Conservation (phyloP, 1,140 invertebrate species). For the Macrosteles quadrilineatus region DNA sequence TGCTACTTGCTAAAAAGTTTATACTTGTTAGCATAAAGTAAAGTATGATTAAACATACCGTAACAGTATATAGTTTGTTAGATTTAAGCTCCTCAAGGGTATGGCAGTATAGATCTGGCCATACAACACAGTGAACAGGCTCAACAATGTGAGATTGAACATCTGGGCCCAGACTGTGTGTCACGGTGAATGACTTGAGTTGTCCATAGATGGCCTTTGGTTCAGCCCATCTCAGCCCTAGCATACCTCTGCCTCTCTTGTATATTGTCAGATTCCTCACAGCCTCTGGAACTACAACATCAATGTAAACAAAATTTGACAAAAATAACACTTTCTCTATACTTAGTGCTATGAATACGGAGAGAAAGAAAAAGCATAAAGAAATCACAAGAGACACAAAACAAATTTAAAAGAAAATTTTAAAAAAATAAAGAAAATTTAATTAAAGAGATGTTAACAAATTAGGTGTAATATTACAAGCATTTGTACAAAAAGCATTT, state of each 20-base stretch:
- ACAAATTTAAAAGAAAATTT: no score
- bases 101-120: constrained; percentile 14
- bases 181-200: background rate
- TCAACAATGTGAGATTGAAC: background rate
- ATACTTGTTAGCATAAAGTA: no score
- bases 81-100: background rate
- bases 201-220: background rate
- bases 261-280: constrained; percentile 3
- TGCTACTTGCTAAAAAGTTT: no score
- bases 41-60: constrained; percentile 7
- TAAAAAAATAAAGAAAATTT: no score
- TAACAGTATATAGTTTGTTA: background rate
- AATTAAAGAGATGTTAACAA: no score
- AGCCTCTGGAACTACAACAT: constrained; percentile 1
- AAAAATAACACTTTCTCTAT: no score
- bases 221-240: background rate
- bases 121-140: background rate
- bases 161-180: background rate
- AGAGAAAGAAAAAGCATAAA: no score
- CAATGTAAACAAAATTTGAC: no score
- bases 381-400: no score
- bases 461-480: no score
- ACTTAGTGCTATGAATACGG: no score
- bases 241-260: constrained; percentile 8
- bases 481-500: no score